Evolutionary conservation across 2,113 vertebrate genomes (phyloP).

Genomic region (Promerops cafer): DNA sequence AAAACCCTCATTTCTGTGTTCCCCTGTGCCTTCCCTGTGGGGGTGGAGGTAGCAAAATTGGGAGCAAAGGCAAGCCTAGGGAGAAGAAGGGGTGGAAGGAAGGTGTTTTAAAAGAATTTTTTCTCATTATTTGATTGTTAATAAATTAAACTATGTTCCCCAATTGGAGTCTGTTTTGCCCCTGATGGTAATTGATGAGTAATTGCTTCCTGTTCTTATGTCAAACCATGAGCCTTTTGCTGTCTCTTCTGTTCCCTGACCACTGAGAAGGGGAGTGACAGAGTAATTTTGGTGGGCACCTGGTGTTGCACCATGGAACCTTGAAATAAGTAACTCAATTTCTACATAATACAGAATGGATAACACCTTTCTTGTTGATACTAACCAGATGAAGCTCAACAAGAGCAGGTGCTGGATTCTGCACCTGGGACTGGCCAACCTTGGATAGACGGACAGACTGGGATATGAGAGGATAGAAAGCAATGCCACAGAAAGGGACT

Average conservation of each 20-base stretch:
- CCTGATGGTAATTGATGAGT: background rate
- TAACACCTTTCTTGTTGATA: background rate
- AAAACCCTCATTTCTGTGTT: background rate
- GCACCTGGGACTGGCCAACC: background rate
- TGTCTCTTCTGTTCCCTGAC: background rate
- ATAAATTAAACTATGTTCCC: background rate
- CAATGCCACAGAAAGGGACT: background rate
- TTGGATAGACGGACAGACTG: fast-evolving
- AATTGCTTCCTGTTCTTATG: no score
- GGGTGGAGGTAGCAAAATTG: fast-evolving
- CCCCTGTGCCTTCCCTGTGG: background rate
- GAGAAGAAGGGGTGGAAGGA: background rate
- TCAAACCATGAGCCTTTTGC: background rate
- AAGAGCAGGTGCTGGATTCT: background rate
- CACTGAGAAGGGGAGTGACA: background rate
- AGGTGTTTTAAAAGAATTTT: background rate
- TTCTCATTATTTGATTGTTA: background rate
- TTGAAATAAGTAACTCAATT: background rate
- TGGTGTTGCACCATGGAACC: background rate
- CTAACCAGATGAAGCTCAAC: background rate
- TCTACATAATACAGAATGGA: background rate
- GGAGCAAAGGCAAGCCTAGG: background rate
- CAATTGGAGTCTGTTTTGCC: background rate
- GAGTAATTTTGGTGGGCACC: background rate
- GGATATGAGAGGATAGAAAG: background rate